phyloP scores from a whole-genome alignment of 2,113 vertebrate genomes.

The Taxidea taxus region DNA sequence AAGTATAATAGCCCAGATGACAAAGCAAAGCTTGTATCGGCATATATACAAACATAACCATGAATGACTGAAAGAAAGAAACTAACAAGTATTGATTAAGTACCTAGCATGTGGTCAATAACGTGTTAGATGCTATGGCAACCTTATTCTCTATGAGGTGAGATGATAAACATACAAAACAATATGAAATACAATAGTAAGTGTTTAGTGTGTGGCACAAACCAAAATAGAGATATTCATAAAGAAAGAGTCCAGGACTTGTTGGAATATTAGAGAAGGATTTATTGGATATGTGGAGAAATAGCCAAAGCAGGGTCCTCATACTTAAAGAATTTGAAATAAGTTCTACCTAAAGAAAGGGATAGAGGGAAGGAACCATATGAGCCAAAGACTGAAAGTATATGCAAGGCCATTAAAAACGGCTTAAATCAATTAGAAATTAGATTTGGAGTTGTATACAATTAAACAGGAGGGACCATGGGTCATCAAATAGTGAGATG shows the following conservation, averaged over 20 bases:
- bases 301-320: not conserved
- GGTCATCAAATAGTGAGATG: not conserved
- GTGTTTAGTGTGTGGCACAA: not conserved
- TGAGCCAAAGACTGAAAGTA: not conserved
- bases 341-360: not conserved
- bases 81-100: not conserved
- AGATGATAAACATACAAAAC: not conserved
- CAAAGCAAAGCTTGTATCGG: not conserved
- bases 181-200: not conserved
- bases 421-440: not conserved
- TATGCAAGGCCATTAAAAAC: not conserved
- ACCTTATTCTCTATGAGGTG: not conserved
- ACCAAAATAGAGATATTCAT: not conserved
- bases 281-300: not conserved
- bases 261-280: not conserved
- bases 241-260: not conserved
- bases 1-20: not conserved
- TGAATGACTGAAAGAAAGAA: not conserved
- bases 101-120: not conserved
- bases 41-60: not conserved
- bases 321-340: not conserved
- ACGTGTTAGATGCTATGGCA: not conserved
- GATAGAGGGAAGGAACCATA: not conserved
- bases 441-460: not conserved
- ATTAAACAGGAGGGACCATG: not conserved